phyloP scores from a whole-genome alignment of 2,113 vertebrate species.

The Meleagris gallopavo region DNA sequence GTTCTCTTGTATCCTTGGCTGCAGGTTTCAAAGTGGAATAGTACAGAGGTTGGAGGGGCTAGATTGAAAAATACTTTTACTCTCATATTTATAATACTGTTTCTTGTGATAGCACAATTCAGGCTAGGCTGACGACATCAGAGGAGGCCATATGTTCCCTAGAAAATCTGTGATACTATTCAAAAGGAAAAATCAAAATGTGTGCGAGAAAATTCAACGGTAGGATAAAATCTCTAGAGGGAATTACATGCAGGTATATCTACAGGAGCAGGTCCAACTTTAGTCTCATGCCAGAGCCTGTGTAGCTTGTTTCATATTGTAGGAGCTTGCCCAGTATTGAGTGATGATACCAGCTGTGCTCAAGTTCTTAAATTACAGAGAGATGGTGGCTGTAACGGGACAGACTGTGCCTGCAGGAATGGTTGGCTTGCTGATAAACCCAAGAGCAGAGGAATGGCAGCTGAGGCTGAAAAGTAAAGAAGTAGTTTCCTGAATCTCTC shows the following conservation, averaged over 20 bases:
- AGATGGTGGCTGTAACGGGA: not conserved
- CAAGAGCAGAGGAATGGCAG: not conserved
- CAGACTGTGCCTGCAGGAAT: not conserved
- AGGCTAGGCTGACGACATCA: not conserved
- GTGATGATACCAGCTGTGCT: constrained; percentile 42
- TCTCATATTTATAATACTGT: not conserved
- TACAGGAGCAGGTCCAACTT: not conserved
- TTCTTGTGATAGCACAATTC: not conserved
- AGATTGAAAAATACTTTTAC: not conserved
- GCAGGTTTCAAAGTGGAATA: not conserved
- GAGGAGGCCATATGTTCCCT: not conserved
- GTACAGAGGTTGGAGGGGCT: not conserved
- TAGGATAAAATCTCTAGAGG: not conserved
- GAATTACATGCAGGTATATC: not conserved
- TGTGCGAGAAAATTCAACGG: not conserved
- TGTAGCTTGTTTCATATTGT: not conserved
- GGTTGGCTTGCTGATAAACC: not conserved
- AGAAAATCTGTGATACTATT: not conserved
- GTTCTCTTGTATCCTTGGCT: not conserved
- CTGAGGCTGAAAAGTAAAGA: not conserved
- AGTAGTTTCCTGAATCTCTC: not conserved
- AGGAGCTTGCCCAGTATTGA: not conserved
- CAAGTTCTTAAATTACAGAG: constrained; percentile 38
- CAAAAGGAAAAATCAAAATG: not conserved
- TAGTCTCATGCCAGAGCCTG: not conserved